Base-by-base conservation (phyloP, 2,797 vertebrate genomes). In the Semaprochilodus insignis region DNA sequence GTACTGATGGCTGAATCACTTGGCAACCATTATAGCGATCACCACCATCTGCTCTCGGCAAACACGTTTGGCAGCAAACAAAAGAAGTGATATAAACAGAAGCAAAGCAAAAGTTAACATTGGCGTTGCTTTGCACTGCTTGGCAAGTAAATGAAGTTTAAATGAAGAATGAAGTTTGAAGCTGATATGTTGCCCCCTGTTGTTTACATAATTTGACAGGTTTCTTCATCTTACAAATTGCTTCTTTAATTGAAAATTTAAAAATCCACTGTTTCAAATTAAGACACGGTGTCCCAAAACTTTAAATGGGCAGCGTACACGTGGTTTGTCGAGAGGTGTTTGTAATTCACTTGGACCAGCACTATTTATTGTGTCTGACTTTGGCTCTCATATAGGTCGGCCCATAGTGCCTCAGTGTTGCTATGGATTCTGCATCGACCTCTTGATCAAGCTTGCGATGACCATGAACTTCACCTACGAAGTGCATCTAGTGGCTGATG, bases 391-490 rank as follows among this genome's bases (percentile, higher is more conserved):
- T 78, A 2, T 81, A 99, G 97, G 96, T 74, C 97, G 97, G 44
- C 97, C 97, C 89, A 97, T 94, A 0, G 96, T 98, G 75, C 96
- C 97, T 17, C 95, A 99, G 90, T 99, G 98, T 87, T 99, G 97
- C 91, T 99, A 98, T 0, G 97, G 98, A 77, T 99, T 99, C 94
- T 99, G 98, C 92, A 95, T 99, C 0, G 98, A 99, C 91, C 92
- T 99, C 80, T 95, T 99, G 87, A 98, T 99, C 93, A 97, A 98
- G 85, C 94, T 99, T 81, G 97, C 98, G 0, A 96, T 96, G 85
- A 97, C 96, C 80, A 97, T 96, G 97, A 98, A 97, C 91, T 99
- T 99, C 92, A 99, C 97, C 81, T 99, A 99, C 0, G 97, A 99
- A 91, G 97, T 99, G 86, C 98, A 99, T 89, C 95, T 99, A 88